Base-by-base conservation (phyloP, 2,888 invertebrate genomes). In the Synanthedon vespiformis region DNA sequence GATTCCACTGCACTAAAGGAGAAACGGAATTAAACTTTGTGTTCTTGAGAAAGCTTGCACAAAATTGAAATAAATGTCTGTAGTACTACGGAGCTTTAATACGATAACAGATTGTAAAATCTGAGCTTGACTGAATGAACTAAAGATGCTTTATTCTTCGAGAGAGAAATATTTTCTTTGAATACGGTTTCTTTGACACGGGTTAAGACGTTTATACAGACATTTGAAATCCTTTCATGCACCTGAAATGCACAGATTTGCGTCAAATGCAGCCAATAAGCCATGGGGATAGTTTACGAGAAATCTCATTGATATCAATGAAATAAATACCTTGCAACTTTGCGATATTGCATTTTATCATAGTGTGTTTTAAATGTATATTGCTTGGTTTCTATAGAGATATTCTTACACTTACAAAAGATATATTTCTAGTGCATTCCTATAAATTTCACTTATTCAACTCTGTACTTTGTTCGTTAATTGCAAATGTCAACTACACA, bases 121-220 rank as follows among this genome's bases (percentile, higher is more conserved):
- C 62, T 59, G 52, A 64, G 55, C 65, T 64, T 60, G 57, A 69
- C 67, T 65, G 65, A 57, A 48, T 65, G 65, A 57, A 48, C 57
- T 53, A 53, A 52, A 56, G 56, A n/a, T 44, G 44, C 6, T 12
- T 10, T 44, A 44, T 12, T 44, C 44, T 14, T 44, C n/a, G 14
- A 44, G 14, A 13, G 44, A 44, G n/a, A 1, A 44, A 44, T 44
- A 44, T 44, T 44, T 44, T 14, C n/a, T 13, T 44, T 41, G 41
- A 41, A 41, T 41, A 6, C 41, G 44, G 16, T 16, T 16, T 16
- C 16, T 16, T 16, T 16, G 16, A 44, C 44, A 44, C 44, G 44
- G 13, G 44, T 13, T 22, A 22, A 22, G 22, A 22, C 22, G 22
- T 22, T n/a, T 12, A 44, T 44, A 12, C 41, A 41, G 41, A 13